Base-by-base conservation (phyloP, 2,888 invertebrate genomes). In the Cryptocheilus praepositus region DNA sequence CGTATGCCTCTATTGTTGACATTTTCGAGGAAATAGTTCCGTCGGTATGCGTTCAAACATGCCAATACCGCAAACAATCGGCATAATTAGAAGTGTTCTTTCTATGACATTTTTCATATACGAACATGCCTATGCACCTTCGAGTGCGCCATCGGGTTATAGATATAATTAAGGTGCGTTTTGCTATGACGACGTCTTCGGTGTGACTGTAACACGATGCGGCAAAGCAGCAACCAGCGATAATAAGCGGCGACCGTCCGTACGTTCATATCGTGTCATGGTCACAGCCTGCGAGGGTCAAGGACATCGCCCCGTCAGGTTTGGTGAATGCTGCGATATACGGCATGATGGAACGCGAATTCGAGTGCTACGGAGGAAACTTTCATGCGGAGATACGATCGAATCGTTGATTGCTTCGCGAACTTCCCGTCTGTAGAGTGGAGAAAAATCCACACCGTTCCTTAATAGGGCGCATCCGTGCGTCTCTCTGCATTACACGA, bases 201-300 rank as follows among this genome's bases (percentile, higher is more conserved):
- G 7, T 11, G 36, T 36, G 36, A 36, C 36, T 36, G 36, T 36
- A 11, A 36, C 36, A 36, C 36, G 36, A 36, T 49, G 49, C 8
- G 8, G 4, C 16, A 49, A 64, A 68, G 59, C 73, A 59, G 49
- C 59, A 8, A 57, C 56, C 45, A 56, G 63, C 70, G 70, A 67
- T 77, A 77, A 74, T 68, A 70, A 67, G 65, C 62, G 68, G 19
- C 36, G 72, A 62, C 59, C 74, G 70, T 74, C 60, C 64, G 64
- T 68, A 72, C 69, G 69, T 67, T 77, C 64, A 68, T 79, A 77
- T 72, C 75, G 73, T 77, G 79, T 79, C 79, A 79, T 67, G 79
- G 79, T 77, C 73, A 70, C 65, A 79, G 73, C 71, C 70, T 73
- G 18, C 58, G 58, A 73, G 73, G 76, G 77, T 77, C 79, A 77